Conservation (phyloP, 2,888 invertebrate genomes). For the Sturmia bella region DNA sequence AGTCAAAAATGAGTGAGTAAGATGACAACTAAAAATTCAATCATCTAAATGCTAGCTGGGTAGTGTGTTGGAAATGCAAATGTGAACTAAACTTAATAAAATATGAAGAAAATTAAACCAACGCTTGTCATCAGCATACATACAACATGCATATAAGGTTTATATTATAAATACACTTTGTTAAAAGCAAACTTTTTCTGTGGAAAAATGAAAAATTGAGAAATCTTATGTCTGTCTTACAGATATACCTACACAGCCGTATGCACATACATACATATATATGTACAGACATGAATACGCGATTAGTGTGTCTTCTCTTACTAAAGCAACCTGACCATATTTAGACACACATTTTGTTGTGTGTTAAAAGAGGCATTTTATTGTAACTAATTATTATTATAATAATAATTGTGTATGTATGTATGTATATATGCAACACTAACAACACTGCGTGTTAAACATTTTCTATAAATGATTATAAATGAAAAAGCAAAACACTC, state of each 20-base stretch:
- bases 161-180: neutral
- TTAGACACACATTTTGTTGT: no score
- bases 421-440: neutral
- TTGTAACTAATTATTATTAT: neutral
- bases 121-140: neutral
- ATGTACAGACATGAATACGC: no score
- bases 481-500: neutral
- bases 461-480: constrained; percentile 11
- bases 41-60: no score
- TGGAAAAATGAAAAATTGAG: constrained; percentile 9
- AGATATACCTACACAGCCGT: no score
- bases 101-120: constrained; percentile 29
- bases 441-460: neutral
- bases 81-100: constrained; percentile 45
- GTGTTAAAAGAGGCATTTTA: no score
- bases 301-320: no score
- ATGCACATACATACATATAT: no score
- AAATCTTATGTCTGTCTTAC: constrained; percentile 8
- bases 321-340: no score
- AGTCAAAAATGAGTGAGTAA: no score
- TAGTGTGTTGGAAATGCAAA: neutral
- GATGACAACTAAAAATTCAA: no score
- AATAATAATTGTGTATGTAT: neutral
- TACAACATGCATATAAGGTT: no score
- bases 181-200: constrained; percentile 26